Percentiles rank a stretch among this genome's conserved stretches.
Conservation (phyloP, 2,797 vertebrate species). For the Neoniphon sammara region DNA sequence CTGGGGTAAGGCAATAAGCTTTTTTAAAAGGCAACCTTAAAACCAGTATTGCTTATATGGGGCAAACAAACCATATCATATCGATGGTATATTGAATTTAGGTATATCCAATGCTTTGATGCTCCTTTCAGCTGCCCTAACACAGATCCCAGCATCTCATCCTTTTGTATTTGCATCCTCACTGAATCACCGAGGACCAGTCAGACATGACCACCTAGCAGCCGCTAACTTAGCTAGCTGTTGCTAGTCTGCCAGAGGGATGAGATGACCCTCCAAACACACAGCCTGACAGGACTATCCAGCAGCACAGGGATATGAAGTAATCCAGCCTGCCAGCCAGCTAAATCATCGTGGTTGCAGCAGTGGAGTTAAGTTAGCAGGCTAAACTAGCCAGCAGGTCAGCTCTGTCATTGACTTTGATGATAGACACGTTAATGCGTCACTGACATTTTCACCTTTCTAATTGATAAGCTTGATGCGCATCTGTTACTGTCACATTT, state of each 20-base stretch:
- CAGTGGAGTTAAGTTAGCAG: neutral
- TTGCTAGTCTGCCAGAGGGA: constrained; percentile 38
- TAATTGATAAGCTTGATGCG: constrained; percentile 6
- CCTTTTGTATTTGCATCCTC: constrained; percentile 72
- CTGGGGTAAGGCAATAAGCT: constrained; percentile 77
- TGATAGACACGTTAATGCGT: constrained; percentile 69
- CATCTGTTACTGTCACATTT: constrained; percentile 8
- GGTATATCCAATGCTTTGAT: neutral
- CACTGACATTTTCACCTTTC: constrained; percentile 62
- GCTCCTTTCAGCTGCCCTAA: constrained; percentile 20
- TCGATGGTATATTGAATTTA: neutral
- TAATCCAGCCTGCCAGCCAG: too few relatives aligned
- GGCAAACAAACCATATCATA: neutral
- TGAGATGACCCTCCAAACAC: neutral
- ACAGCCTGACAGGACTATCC: neutral
- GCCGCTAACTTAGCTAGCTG: constrained; percentile 47
- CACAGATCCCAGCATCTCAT: constrained; percentile 44
- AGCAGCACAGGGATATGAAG: constrained; percentile 17
- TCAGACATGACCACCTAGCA: constrained; percentile 66
- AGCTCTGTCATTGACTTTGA: constrained; percentile 47
- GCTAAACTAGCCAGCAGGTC: constrained; percentile 10
- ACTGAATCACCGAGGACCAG: constrained; percentile 72
- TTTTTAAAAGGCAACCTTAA: neutral
- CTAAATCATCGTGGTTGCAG: constrained; percentile 49
- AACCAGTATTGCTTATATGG: neutral